Percentiles rank a stretch among this genome's conserved stretches.
Conservation (phyloP, 2,888 invertebrate species). For the Leucophenga montana region DNA sequence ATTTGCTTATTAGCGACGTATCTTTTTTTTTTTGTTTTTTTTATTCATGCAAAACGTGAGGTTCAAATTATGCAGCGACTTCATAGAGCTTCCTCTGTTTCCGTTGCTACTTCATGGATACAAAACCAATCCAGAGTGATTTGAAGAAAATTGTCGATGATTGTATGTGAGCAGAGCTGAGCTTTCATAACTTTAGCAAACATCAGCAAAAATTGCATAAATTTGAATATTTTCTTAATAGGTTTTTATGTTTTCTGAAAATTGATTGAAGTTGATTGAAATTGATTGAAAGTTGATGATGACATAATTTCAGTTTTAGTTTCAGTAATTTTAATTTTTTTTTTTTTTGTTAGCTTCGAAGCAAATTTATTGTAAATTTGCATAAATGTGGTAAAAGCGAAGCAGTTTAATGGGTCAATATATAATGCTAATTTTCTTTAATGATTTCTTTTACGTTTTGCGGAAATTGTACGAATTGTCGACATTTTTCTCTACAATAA, state of each 20-base stretch:
- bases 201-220: slow-evolving; percentile 44
- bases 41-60: slow-evolving; percentile 48
- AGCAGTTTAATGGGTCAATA: slow-evolving; percentile 9
- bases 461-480: slow-evolving; percentile 32
- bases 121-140: slow-evolving; percentile 17
- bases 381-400: neutral
- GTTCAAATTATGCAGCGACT: slow-evolving; percentile 41
- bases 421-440: neutral
- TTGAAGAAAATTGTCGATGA: slow-evolving; percentile 36
- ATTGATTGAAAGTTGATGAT: slow-evolving; percentile 51
- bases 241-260: slow-evolving; percentile 47
- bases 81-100: slow-evolving; percentile 32
- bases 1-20: slow-evolving; percentile 23
- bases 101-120: no score
- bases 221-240: slow-evolving; percentile 52
- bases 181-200: neutral
- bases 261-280: slow-evolving; percentile 55
- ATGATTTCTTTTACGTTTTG: slow-evolving; percentile 4
- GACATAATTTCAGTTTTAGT: slow-evolving; percentile 49
- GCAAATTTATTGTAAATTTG: slow-evolving; percentile 44
- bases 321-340: neutral
- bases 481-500: slow-evolving; percentile 25
- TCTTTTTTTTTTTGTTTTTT: no score
- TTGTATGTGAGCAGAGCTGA: slow-evolving; percentile 16
- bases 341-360: neutral